Percentiles rank a stretch among this genome's conserved stretches.
Conservation (phyloP, 2,113 vertebrate genomes). For the Podarcis cretensis region DNA sequence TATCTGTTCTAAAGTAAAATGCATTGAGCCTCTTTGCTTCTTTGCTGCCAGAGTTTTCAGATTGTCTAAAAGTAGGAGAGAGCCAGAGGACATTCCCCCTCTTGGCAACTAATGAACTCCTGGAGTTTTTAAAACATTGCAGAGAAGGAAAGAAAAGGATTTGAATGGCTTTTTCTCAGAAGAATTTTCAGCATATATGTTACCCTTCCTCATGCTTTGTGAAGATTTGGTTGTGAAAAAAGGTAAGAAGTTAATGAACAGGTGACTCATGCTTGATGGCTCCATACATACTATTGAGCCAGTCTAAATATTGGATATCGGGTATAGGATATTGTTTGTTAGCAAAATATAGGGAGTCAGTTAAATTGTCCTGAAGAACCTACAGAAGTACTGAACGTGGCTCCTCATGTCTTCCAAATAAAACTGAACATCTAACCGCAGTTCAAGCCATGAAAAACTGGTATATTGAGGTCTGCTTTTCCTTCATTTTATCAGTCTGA, state of each 20-base stretch:
- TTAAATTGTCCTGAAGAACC: not conserved
- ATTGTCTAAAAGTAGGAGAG: not conserved
- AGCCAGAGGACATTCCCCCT: not conserved
- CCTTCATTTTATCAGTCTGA: not conserved
- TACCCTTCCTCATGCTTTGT: not conserved
- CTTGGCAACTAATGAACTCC: not conserved
- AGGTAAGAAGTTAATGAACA: not conserved
- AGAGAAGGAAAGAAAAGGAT: not conserved
- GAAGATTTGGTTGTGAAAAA: not conserved
- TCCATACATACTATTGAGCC: not conserved
- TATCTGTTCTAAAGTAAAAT: constrained; percentile 21
- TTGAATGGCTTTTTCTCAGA: not conserved
- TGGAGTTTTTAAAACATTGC: not conserved
- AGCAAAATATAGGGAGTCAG: not conserved
- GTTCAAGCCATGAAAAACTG: not conserved
- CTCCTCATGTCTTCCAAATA: too few species aligned
- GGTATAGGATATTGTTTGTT: not conserved
- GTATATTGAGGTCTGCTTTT: not conserved
- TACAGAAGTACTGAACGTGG: not conserved
- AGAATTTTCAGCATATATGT: not conserved
- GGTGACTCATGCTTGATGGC: not conserved
- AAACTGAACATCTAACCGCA: too few species aligned
- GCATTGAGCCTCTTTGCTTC: constrained; percentile 4
- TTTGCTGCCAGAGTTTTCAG: not conserved
- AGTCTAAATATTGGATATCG: not conserved